phyloP scores from a whole-genome alignment of 2,888 invertebrate genomes.

The Drosophila limbata region DNA sequence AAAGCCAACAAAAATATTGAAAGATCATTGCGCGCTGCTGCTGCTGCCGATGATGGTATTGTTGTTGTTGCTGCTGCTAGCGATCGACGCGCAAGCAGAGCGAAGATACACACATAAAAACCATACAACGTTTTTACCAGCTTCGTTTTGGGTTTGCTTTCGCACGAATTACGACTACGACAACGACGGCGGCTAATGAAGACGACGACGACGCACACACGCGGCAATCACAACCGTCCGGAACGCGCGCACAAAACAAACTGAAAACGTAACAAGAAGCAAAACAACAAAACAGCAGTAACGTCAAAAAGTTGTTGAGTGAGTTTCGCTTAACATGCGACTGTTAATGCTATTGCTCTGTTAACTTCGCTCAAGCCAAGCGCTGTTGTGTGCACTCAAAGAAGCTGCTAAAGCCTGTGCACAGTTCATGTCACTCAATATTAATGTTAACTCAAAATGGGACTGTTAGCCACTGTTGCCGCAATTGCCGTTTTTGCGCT shows the following conservation, averaged over 20 bases:
- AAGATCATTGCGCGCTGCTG: conserved; percentile 55
- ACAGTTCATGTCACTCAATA: conserved; percentile 29
- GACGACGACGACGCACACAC: conserved; percentile 33
- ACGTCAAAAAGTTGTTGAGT: conserved; percentile 41
- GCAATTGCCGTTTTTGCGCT: too few relatives aligned
- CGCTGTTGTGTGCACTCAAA: conserved; percentile 4
- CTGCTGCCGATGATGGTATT: conserved; percentile 4
- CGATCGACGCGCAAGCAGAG: conserved; percentile 47
- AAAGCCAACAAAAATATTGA: conserved; percentile 65
- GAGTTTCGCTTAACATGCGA: conserved; percentile 39
- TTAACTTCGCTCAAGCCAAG: conserved; percentile 34
- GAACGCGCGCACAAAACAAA: conserved; percentile 70
- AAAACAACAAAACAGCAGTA: conserved; percentile 39
- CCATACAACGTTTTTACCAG: conserved; percentile 59
- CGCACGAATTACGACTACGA: conserved; percentile 38
- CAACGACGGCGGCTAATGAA: conserved; percentile 25
- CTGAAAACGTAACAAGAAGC: conserved; percentile 43
- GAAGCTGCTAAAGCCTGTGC: neutral
- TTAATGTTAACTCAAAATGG: conserved; percentile 47
- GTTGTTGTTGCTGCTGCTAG: conserved; percentile 13
- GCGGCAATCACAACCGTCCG: conserved; percentile 51
- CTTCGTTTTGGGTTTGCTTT: conserved; percentile 53
- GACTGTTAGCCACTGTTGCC: too few relatives aligned
- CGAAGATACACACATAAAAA: conserved; percentile 24
- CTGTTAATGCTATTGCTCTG: conserved; percentile 41